Evolutionary conservation across 2,888 invertebrate genomes (phyloP), one percentile per base, ranked within the genome.

Genomic region (Nowickia ferox): DNA sequence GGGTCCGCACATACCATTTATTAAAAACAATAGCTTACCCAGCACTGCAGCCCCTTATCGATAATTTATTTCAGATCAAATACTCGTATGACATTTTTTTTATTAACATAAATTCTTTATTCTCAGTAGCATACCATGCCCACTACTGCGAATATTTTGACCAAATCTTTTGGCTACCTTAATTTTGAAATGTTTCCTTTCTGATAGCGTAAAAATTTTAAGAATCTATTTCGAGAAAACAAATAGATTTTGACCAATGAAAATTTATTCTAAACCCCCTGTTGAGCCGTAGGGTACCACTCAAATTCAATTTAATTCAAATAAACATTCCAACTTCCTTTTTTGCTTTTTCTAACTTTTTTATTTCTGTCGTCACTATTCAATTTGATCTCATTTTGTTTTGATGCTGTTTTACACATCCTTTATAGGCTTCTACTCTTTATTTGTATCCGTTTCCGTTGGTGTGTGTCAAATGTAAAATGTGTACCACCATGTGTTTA

Each of bases 371-470:
- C 71, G 30, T 42, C 46, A 55, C 63, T 46, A 59, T 63, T 83
- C 65, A 65, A 55, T 74, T 69, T 79, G 79, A 78, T 82, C 74
- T 85, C 74, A 75, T 78, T 82, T 75, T 75, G 57, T 68, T 81
- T 51, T 61, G 68, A 40, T 74, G 77, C 53, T 77, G 72, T 85
- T 84, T 68, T 84, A 77, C 83, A 81, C 83, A 79, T 83, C 83
- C 79, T 86, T 72, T 77, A 44, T 53, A 76, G 83, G 75, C 79
- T n/a, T 66, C 69, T 72, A 65, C 78, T 79, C 66, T 76, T 80
- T 78, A 76, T 72, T 86, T 86, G 83, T 86, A 83, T 83, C 86
- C 86, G 86, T 79, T 86, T 86, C 83, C 86, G 71, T 71, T 79
- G 53, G 65, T 76, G 76, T 79, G 71, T 83, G 79, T 79, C 79